Percentiles rank a stretch among this genome's conserved stretches.
phyloP scores from a whole-genome alignment of 2,888 invertebrate genomes.

The Entomobrya proxima region DNA sequence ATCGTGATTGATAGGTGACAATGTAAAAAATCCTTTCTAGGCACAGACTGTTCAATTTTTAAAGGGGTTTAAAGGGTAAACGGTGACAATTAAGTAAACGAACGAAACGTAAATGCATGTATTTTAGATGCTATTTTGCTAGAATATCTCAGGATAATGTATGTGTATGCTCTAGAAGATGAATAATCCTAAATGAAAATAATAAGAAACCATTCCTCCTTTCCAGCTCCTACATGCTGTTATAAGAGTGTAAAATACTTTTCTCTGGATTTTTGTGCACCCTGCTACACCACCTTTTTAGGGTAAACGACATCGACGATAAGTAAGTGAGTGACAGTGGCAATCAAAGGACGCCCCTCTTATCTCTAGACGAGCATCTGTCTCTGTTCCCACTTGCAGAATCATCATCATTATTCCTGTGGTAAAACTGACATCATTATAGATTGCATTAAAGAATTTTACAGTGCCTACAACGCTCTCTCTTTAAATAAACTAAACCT shows the following conservation, averaged over 20 bases:
- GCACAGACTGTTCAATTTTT: not conserved
- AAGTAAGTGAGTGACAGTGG: slow-evolving; percentile 49
- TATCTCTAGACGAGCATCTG: slow-evolving; percentile 53
- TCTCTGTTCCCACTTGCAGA: slow-evolving; percentile 63
- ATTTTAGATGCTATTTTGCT: too few species aligned
- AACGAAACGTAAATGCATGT: too few species aligned
- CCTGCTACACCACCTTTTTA: too few species aligned
- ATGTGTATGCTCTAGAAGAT: not conserved
- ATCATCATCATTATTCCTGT: slow-evolving; percentile 52
- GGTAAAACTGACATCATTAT: slow-evolving; percentile 28
- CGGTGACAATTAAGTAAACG: slow-evolving; percentile 17
- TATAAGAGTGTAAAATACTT: too few species aligned
- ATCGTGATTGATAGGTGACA: not conserved
- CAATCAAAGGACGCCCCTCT: slow-evolving; percentile 47
- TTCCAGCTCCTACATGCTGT: not conserved
- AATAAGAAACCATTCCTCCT: not conserved
- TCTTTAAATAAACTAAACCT: not conserved
- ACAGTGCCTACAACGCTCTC: not conserved
- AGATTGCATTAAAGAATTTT: slow-evolving; percentile 7
- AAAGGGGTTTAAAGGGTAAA: not conserved
- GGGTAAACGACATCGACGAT: not conserved
- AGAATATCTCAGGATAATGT: too few species aligned
- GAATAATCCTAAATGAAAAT: slow-evolving; percentile 30
- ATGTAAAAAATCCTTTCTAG: not conserved
- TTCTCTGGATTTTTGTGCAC: not conserved